These are phyloP conservation scores for Centropus unirufus DNA, from an alignment of 2,113 vertebrate species.

Conservation along the genomic window DNA sequence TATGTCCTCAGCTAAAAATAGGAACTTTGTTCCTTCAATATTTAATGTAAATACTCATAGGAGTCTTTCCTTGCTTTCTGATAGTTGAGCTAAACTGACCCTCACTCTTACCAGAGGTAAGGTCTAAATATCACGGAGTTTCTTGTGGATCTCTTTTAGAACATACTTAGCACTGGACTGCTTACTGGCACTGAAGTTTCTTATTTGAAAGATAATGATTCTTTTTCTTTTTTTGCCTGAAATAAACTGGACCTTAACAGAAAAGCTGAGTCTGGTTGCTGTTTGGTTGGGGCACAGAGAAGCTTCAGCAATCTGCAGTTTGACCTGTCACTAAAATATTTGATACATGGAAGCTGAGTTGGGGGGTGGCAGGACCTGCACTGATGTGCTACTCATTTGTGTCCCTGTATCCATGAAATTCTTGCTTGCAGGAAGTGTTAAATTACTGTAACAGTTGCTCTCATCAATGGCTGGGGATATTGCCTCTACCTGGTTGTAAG, in stretches of 20 bases:
- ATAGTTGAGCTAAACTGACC: not conserved
- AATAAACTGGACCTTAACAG: not conserved
- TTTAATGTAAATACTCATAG: not conserved
- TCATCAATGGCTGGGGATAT: not conserved
- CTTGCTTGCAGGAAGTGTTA: not conserved
- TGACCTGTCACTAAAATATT: not conserved
- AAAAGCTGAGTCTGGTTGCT: not conserved
- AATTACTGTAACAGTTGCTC: not conserved
- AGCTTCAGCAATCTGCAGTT: not conserved
- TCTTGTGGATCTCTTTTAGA: not conserved
- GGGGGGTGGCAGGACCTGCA: not conserved
- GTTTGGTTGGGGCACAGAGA: not conserved
- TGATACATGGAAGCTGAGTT: not conserved
- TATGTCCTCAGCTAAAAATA: not conserved
- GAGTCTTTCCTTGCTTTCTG: not conserved
- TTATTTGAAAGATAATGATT: not conserved
- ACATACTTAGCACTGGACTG: not conserved
- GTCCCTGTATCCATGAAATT: not conserved
- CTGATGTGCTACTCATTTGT: not conserved
- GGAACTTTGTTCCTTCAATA: not conserved
- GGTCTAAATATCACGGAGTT: not conserved
- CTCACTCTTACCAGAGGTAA: not conserved
- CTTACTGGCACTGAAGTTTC: not conserved
- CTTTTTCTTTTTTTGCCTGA: not conserved
- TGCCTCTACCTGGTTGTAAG: not conserved